These are phyloP conservation scores for Ectropis grisescens DNA, from an alignment of 1,140 invertebrate genomes.

Conservation along the genomic window DNA sequence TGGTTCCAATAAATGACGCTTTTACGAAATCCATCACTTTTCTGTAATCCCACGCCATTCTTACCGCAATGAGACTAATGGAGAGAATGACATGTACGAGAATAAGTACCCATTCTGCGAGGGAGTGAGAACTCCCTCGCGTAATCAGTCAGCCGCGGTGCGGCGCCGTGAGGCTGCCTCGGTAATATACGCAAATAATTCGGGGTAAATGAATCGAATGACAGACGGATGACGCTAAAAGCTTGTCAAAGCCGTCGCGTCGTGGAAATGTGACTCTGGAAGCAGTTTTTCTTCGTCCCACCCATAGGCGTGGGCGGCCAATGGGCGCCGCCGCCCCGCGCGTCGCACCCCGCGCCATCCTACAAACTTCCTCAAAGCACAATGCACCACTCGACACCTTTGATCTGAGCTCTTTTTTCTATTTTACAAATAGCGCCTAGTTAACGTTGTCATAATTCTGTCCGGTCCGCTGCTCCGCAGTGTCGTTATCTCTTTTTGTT, in stretches of 20 bases:
- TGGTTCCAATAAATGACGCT: too few relatives aligned
- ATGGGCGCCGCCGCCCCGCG: slow-evolving; percentile 34
- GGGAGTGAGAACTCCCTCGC: slow-evolving; percentile 23
- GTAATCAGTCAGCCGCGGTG: slow-evolving; percentile 22
- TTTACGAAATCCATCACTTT: too few relatives aligned
- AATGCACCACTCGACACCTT: slow-evolving; percentile 2
- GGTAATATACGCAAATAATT: too few relatives aligned
- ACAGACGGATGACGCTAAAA: slow-evolving; percentile 49
- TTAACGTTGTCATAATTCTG: too few relatives aligned
- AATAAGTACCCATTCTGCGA: too few relatives aligned
- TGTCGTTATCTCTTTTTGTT: too few relatives aligned
- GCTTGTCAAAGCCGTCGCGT: slow-evolving; percentile 43
- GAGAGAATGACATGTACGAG: too few relatives aligned
- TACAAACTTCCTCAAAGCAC: slow-evolving; percentile 17
- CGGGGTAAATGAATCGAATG: slow-evolving; percentile 22
- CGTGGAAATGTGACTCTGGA: slow-evolving; percentile 34
- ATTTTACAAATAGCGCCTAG: too few relatives aligned
- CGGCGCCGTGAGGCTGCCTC: too few relatives aligned
- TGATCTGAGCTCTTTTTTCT: background rate
- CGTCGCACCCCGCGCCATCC: slow-evolving; percentile 15
- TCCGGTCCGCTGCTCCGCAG: too few relatives aligned
- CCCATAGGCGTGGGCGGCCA: slow-evolving; percentile 41
- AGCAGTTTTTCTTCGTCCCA: slow-evolving; percentile 47
- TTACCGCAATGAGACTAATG: too few relatives aligned
- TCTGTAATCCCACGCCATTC: too few relatives aligned